phyloP scores from a whole-genome alignment of 1,140 invertebrate genomes.

The Cotesia typhae region DNA sequence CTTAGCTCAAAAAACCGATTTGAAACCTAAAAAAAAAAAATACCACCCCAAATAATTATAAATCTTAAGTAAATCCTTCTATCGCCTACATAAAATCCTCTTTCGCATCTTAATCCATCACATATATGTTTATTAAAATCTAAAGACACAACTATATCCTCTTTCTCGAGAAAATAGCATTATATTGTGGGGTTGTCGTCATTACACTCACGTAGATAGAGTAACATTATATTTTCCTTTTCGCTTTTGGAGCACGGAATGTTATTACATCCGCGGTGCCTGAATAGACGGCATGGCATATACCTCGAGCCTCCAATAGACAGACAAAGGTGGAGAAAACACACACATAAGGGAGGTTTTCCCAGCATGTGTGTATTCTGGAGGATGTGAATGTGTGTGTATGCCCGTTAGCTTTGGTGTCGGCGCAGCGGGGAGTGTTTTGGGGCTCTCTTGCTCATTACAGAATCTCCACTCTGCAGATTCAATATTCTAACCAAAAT shows the following conservation, averaged over 20 bases:
- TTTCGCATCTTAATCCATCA: neutral
- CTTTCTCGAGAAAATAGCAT: neutral
- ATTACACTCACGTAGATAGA: constrained; percentile 1
- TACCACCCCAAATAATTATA: no score
- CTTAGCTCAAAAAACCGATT: no score
- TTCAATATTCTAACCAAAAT: constrained; percentile 67
- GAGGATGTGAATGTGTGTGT: neutral
- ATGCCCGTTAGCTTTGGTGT: constrained; percentile 37
- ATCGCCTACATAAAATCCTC: no score
- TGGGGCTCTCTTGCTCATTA: constrained; percentile 55
- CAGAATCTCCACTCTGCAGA: constrained; percentile 60
- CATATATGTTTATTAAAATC: neutral
- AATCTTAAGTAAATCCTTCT: no score
- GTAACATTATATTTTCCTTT: neutral
- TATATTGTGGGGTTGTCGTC: constrained; percentile 1
- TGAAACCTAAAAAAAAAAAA: no score
- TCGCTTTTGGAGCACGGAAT: constrained; percentile 3
- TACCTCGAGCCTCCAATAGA: neutral
- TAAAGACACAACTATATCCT: neutral
- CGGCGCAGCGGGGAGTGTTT: constrained; percentile 38
- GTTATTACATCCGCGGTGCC: constrained; percentile 10
- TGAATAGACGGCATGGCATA: neutral
- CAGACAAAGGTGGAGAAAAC: neutral
- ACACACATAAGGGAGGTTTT: neutral
- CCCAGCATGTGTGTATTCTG: neutral